phyloP scores from a whole-genome alignment of 2,888 invertebrate genomes.

The Gibbula magus region DNA sequence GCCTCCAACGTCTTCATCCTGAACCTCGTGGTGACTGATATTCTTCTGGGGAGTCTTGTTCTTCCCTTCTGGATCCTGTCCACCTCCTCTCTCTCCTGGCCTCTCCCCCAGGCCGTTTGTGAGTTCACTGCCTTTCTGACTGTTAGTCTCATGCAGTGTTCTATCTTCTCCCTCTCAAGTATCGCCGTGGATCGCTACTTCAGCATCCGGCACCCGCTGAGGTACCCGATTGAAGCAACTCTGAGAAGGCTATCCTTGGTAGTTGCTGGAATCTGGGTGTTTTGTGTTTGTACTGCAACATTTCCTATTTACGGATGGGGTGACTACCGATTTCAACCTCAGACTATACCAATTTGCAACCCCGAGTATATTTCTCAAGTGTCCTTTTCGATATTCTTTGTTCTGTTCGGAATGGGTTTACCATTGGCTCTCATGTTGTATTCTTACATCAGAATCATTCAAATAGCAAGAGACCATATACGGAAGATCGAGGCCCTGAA shows the following conservation, averaged over 20 bases:
- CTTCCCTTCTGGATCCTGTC: slow-evolving; percentile 49
- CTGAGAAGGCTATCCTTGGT: slow-evolving; percentile 31
- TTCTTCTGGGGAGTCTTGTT: slow-evolving; percentile 41
- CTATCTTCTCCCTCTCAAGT: slow-evolving; percentile 60
- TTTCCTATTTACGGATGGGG: slow-evolving; percentile 62
- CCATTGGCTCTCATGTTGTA: slow-evolving; percentile 48
- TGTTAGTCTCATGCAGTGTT: slow-evolving; percentile 49
- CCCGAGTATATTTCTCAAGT: slow-evolving; percentile 39
- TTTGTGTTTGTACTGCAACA: slow-evolving; percentile 50
- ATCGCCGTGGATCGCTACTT: slow-evolving; percentile 62
- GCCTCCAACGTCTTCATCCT: slow-evolving; percentile 45
- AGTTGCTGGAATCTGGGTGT: slow-evolving; percentile 50
- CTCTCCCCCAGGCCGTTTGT: slow-evolving; percentile 42
- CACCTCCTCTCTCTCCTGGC: slow-evolving; percentile 30
- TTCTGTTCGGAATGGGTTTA: slow-evolving; percentile 41
- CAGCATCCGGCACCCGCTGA: slow-evolving; percentile 60
- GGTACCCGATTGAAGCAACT: slow-evolving; percentile 50
- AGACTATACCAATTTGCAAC: slow-evolving; percentile 60
- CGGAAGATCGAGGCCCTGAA: slow-evolving; percentile 44
- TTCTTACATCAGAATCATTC: slow-evolving; percentile 45
- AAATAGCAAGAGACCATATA: slow-evolving; percentile 47
- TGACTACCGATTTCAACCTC: slow-evolving; percentile 56
- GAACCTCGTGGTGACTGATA: slow-evolving; percentile 49
- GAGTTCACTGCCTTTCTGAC: slow-evolving; percentile 44
- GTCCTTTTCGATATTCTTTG: slow-evolving; percentile 42